phyloP scores from a whole-genome alignment of 2,797 vertebrate species.

The Typhlichthys eigenmanni region DNA sequence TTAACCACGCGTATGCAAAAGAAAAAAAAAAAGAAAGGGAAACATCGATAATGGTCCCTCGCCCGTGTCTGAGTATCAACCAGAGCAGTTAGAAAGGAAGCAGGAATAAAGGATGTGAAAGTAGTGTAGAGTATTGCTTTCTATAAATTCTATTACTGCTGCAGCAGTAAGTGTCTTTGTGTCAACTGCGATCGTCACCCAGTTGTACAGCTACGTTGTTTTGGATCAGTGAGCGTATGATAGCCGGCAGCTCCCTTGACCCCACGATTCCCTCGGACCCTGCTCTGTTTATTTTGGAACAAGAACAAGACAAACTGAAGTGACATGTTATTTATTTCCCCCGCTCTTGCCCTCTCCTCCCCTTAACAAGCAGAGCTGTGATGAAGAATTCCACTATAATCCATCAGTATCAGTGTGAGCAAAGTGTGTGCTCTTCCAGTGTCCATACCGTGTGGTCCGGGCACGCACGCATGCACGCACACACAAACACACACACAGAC shows the following conservation, averaged over 20 bases:
- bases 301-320: slow-evolving; percentile 86
- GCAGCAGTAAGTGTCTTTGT: slow-evolving; percentile 33
- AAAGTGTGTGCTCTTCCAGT: slow-evolving; percentile 76
- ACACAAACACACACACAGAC: slow-evolving; percentile 36
- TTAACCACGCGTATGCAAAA: slow-evolving; percentile 5
- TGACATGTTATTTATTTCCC: slow-evolving; percentile 87
- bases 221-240: slow-evolving; percentile 41
- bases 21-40: slow-evolving; percentile 51
- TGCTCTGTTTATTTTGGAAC: slow-evolving; percentile 92
- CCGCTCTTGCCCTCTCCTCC: slow-evolving; percentile 72
- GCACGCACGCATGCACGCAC: slow-evolving; percentile 66
- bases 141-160: slow-evolving; percentile 72
- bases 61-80: slow-evolving; percentile 54
- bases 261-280: slow-evolving; percentile 53
- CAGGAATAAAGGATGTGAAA: slow-evolving; percentile 74
- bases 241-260: slow-evolving; percentile 57
- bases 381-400: slow-evolving; percentile 85
- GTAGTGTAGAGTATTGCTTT: slow-evolving; percentile 52
- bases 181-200: not conserved
- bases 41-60: slow-evolving; percentile 55
- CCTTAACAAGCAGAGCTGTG: slow-evolving; percentile 81
- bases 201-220: slow-evolving; percentile 22
- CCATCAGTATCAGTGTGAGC: slow-evolving; percentile 75
- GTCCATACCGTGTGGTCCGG: slow-evolving; percentile 82
- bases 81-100: slow-evolving; percentile 69